A percentile compares a stretch with the other conserved stretches of the same genome.
Evolutionary conservation across 2,888 invertebrate genomes (phyloP).

Genomic region (Heliconius erato): DNA sequence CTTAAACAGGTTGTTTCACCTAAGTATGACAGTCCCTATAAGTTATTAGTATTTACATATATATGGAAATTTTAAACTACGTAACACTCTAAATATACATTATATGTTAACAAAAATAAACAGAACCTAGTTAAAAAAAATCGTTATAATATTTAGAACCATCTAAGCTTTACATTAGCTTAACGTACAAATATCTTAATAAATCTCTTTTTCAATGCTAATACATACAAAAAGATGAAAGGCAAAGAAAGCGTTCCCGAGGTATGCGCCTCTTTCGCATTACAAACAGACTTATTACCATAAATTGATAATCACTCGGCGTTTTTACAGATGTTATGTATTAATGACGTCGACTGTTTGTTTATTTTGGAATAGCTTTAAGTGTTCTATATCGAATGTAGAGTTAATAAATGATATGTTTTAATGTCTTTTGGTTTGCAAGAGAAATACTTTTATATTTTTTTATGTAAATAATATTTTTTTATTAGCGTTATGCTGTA

Average conservation of each 20-base stretch:
- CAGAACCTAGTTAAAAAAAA: not conserved
- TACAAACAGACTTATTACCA: constrained; percentile 23
- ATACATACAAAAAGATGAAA: constrained; percentile 36
- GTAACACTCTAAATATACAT: too few species aligned
- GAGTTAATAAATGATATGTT: not conserved
- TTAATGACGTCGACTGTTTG: not conserved
- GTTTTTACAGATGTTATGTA: constrained; percentile 3
- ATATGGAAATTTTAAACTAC: too few species aligned
- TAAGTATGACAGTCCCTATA: too few species aligned
- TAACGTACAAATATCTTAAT: constrained; percentile 16
- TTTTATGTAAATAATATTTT: not conserved
- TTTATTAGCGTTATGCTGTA: not conserved
- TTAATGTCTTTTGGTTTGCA: not conserved
- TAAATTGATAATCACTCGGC: constrained; percentile 15
- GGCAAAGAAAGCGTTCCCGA: constrained; percentile 30
- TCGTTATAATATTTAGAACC: not conserved
- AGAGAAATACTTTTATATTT: not conserved
- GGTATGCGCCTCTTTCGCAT: constrained; percentile 28
- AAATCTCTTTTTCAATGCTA: constrained; percentile 23
- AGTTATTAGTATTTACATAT: too few species aligned
- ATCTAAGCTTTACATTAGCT: not conserved
- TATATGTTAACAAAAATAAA: too few species aligned
- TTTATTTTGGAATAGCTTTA: not conserved
- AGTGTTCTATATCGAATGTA: not conserved
- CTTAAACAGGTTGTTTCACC: too few species aligned